These are phyloP conservation scores for Agonopterix alstromeriana DNA, from an alignment of 2,888 invertebrate species.

Conservation along the genomic window DNA sequence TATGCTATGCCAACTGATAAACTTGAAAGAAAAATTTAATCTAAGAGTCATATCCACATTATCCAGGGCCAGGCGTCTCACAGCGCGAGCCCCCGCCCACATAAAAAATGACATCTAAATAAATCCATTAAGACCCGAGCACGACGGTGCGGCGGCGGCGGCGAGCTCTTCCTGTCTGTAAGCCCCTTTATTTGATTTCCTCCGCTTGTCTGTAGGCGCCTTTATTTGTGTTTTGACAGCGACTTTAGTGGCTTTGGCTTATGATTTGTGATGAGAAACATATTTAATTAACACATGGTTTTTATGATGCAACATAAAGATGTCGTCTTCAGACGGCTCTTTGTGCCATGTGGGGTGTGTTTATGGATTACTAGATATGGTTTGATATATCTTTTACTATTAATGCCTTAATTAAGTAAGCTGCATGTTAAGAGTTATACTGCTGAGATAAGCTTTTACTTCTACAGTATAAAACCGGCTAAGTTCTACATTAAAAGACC, in stretches of 20 bases:
- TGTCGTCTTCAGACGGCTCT: conserved; percentile 5
- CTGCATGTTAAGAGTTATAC: no score
- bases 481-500: no score
- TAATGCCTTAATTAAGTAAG: not conserved
- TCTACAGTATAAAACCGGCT: no score
- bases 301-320: conserved; percentile 12
- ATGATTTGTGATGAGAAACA: conserved; percentile 68
- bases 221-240: conserved; percentile 69
- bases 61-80: conserved; percentile 47
- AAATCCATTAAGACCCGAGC: conserved; percentile 65
- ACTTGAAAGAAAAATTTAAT: not conserved
- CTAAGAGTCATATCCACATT: conserved; percentile 39
- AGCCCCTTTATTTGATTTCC: conserved; percentile 59
- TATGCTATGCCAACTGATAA: no score
- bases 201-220: conserved; percentile 54
- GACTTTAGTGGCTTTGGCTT: conserved; percentile 23
- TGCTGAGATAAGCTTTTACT: no score
- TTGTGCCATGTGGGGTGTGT: conserved; percentile 3
- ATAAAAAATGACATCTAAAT: conserved; percentile 78
- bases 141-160: conserved; percentile 21
- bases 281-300: conserved; percentile 42
- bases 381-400: conserved; percentile 2
- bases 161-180: conserved; percentile 63
- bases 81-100: conserved; percentile 68
- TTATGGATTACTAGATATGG: conserved; percentile 2